Base-by-base conservation (phyloP, 1,140 invertebrate genomes). In the Brachionus asplanchnoidis region DNA sequence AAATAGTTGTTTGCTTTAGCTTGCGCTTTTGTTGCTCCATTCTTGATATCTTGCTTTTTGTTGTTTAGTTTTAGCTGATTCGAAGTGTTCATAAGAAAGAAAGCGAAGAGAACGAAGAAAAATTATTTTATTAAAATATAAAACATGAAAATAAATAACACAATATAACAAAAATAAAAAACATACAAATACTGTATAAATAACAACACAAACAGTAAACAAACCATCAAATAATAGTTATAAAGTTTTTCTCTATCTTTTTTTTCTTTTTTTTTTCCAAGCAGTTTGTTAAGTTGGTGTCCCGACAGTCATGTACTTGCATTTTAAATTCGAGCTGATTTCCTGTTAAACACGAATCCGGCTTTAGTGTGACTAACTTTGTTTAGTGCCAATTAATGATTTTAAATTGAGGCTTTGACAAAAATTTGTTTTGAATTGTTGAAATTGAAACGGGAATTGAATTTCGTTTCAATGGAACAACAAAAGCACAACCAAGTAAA, bases 121-220 rank as follows among this genome's bases (percentile, higher is more conserved):
- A 68, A 68, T 32, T 68, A 32, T 68, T 68, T 32, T 68, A 68
- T 32, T 28, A 68, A 68, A 68, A 68, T 68, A 75, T 68, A 75
- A 75, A 75, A 75, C 70, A 75, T 75, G 70, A 75, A 75, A 75
- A 75, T 75, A 75, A 75, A 75, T 75, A 75, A 75, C 66, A 68
- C 66, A 68, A 68, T 68, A 68, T 73, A 40, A 40, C 32, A 73
- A 73, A 73, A 73, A 73, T 42, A 73, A 73, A 50, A 77, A 50
- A 77, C 73, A 77, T 50, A 77, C 32, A 77, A 77, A 77, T 77
- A 77, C 73, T 77, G 73, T 77, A 77, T 77, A 77, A 77, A 77
- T 77, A 77, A 77, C 73, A 77, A 77, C 73, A 77, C 73, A 77
- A 77, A 77, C 73, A 77, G 73, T 77, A 77, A 77, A 77, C 73